Conservation (phyloP, 2,888 invertebrate species). For the Hydrotaea cyrtoneurina region DNA sequence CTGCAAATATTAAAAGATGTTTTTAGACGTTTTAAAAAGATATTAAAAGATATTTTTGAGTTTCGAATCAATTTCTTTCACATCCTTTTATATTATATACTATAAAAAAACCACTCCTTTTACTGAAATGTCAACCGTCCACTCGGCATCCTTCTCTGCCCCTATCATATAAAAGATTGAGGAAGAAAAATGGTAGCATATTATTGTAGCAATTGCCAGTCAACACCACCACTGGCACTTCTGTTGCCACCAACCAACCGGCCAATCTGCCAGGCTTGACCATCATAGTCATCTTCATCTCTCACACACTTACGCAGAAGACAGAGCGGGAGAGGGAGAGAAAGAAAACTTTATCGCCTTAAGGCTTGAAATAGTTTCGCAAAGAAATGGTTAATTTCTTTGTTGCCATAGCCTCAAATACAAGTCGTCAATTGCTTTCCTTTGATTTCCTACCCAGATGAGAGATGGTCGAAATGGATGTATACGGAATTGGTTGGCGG, state of each 20-base stretch:
- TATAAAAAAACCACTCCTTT: too few species aligned
- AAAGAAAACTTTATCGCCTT: not conserved
- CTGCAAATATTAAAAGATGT: too few species aligned
- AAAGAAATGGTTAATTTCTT: not conserved
- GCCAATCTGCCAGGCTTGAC: not conserved
- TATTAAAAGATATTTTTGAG: too few species aligned
- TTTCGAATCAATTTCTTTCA: too few species aligned
- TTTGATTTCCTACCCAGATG: not conserved
- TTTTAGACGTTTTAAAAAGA: too few species aligned
- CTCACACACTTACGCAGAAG: not conserved
- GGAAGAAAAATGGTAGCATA: conserved; percentile 58
- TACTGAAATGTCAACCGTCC: too few species aligned
- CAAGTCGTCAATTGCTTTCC: not conserved
- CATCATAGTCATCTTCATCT: not conserved
- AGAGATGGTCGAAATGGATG: not conserved
- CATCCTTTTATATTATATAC: too few species aligned
- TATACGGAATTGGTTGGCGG: not conserved
- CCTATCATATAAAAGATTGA: not conserved
- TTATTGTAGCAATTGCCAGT: conserved; percentile 62
- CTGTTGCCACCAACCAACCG: conserved; percentile 25
- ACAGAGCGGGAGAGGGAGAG: not conserved
- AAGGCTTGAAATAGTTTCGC: not conserved
- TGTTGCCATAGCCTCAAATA: not conserved
- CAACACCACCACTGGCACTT: conserved; percentile 46
- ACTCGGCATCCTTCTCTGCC: not conserved